These are phyloP conservation scores for Bombus pascuorum DNA, from an alignment of 1,140 invertebrate species.

Conservation along the genomic window DNA sequence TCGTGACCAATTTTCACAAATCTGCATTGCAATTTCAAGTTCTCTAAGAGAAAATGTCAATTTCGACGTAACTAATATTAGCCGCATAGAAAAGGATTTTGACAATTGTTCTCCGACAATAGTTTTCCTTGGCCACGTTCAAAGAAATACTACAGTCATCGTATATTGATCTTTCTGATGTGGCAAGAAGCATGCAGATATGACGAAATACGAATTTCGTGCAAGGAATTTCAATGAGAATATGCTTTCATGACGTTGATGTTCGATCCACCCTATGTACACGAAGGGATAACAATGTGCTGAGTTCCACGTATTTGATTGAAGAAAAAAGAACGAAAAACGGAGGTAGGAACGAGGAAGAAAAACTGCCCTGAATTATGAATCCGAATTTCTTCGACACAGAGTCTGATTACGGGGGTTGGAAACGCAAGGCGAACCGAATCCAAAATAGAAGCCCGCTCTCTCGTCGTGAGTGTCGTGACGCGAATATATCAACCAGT, in stretches of 20 bases:
- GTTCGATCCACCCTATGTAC: constrained; percentile 59
- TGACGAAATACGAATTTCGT: constrained; percentile 50
- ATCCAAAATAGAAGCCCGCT: constrained; percentile 29
- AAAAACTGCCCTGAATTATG: constrained; percentile 69
- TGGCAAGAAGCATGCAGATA: not conserved
- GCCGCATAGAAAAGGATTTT: not conserved
- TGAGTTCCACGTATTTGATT: constrained; percentile 47
- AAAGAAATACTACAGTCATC: not conserved
- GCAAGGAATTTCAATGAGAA: constrained; percentile 29
- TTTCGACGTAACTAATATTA: not conserved
- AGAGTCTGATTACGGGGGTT: constrained; percentile 69
- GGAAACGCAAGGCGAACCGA: constrained; percentile 52
- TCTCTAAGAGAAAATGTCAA: not conserved
- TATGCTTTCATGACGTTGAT: not conserved
- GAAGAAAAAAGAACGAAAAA: not conserved
- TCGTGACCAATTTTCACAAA: not conserved
- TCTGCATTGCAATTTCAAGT: not conserved
- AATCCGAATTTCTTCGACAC: constrained; percentile 75
- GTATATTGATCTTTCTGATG: not conserved
- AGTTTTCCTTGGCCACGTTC: not conserved
- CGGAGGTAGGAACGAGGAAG: not conserved
- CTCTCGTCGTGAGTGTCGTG: constrained; percentile 68
- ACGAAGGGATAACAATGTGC: constrained; percentile 67
- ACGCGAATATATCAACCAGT: constrained; percentile 76
- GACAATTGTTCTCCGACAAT: not conserved